A percentile compares a stretch with the other conserved stretches of the same genome.
Evolutionary conservation across 2,797 vertebrate species (phyloP).

Genomic region (Enteromius paludinosus): DNA sequence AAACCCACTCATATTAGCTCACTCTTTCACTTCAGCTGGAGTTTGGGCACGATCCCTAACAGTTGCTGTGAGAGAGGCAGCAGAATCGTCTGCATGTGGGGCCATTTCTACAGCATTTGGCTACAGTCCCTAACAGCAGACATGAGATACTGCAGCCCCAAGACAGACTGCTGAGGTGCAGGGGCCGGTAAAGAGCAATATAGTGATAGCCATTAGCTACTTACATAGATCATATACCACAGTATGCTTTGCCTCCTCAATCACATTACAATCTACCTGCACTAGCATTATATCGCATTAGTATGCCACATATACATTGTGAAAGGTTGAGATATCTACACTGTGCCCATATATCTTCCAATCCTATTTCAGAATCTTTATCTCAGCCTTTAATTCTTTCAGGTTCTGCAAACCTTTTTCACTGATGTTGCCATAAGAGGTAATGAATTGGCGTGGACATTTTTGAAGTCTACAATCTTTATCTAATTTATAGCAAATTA

Average conservation of each 20-base stretch:
- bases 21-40: background rate
- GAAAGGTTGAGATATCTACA: background rate
- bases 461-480: background rate
- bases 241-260: background rate
- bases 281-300: conserved; percentile 2
- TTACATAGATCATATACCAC: conserved; percentile 43
- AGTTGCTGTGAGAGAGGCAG: conserved; percentile 40
- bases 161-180: conserved; percentile 70
- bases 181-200: conserved; percentile 71
- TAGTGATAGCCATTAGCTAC: conserved; percentile 44
- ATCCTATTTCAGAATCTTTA: conserved; percentile 5
- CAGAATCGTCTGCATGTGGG: conserved; percentile 62
- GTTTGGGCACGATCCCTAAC: conserved; percentile 48
- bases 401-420: background rate
- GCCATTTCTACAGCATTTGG: conserved; percentile 64
- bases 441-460: background rate
- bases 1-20: conserved; percentile 16
- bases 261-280: conserved; percentile 14
- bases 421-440: background rate
- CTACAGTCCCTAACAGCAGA: conserved; percentile 59
- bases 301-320: conserved; percentile 23
- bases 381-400: background rate
- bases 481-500: background rate
- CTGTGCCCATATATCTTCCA: conserved; percentile 1
- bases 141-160: conserved; percentile 69